Conservation (phyloP, 2,888 invertebrate genomes). For the Lutraria lutraria region DNA sequence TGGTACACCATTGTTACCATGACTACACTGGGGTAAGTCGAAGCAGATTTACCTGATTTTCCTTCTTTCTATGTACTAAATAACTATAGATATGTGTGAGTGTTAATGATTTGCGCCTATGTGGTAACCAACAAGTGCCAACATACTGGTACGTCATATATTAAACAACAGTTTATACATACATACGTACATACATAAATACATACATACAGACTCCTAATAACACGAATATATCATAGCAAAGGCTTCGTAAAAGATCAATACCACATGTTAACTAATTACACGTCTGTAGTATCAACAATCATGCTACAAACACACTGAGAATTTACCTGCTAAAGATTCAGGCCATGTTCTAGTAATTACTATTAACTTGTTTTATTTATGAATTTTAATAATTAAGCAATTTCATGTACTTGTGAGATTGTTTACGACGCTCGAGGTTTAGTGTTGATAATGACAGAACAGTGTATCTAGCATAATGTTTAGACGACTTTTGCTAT, state of each 20-base stretch:
- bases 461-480: background rate
- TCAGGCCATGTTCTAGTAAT: background rate
- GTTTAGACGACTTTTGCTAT: background rate
- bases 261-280: conserved; percentile 9
- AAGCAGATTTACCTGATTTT: conserved; percentile 43
- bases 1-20: conserved; percentile 99
- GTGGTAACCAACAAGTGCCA: conserved; percentile 39
- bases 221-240: background rate
- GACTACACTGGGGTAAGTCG: conserved; percentile 98
- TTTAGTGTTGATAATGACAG: too few species aligned
- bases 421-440: background rate
- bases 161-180: conserved; percentile 29
- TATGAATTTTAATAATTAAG: background rate
- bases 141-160: conserved; percentile 35
- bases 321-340: background rate
- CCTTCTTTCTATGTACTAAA: conserved; percentile 23
- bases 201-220: background rate
- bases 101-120: conserved; percentile 42
- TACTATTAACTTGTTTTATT: background rate
- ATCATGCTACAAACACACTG: background rate
- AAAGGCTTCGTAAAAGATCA: background rate
- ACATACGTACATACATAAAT: conserved; percentile 7
- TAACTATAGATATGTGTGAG: conserved; percentile 16
- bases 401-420: background rate
- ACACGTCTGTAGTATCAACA: conserved; percentile 18